Conservation (phyloP, 2,797 vertebrate species). For the Galaxias olidus region DNA sequence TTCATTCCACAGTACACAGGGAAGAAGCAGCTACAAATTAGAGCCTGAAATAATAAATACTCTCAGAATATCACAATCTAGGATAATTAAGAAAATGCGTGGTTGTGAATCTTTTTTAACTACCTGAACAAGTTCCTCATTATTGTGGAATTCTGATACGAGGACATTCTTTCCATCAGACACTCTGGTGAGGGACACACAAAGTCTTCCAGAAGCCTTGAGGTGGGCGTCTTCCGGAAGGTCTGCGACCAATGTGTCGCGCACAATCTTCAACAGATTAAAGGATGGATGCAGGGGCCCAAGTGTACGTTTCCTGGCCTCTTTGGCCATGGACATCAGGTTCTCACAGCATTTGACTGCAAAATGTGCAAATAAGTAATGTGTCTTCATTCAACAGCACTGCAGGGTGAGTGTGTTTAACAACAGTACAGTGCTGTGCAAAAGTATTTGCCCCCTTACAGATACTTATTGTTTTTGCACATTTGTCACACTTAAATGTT, state of each 20-base stretch:
- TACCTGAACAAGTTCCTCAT: constrained; percentile 88
- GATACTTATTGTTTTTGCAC: too few relatives aligned
- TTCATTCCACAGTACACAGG: constrained; percentile 85
- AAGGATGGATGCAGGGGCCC: constrained; percentile 83
- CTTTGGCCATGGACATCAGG: constrained; percentile 68
- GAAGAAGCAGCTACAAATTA: constrained; percentile 87
- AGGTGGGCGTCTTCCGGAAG: constrained; percentile 82
- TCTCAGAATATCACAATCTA: neutral
- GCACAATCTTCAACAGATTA: constrained; percentile 71
- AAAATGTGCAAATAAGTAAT: neutral
- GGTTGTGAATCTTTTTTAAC: neutral
- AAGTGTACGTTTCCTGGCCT: constrained; percentile 74
- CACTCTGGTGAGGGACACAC: constrained; percentile 86
- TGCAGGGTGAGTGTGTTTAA: too few relatives aligned
- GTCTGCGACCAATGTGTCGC: constrained; percentile 57
- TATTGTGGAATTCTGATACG: constrained; percentile 84
- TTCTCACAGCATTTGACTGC: constrained; percentile 71
- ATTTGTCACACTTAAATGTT: too few relatives aligned
- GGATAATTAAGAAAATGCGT: neutral
- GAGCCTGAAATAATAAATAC: constrained; percentile 68
- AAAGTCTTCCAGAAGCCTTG: constrained; percentile 76
- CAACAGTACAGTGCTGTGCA: too few relatives aligned
- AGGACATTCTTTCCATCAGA: constrained; percentile 83
- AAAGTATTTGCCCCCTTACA: too few relatives aligned
- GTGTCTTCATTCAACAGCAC: neutral